Conservation (phyloP, 2,113 vertebrate species). For the Triplophysa rosa region DNA sequence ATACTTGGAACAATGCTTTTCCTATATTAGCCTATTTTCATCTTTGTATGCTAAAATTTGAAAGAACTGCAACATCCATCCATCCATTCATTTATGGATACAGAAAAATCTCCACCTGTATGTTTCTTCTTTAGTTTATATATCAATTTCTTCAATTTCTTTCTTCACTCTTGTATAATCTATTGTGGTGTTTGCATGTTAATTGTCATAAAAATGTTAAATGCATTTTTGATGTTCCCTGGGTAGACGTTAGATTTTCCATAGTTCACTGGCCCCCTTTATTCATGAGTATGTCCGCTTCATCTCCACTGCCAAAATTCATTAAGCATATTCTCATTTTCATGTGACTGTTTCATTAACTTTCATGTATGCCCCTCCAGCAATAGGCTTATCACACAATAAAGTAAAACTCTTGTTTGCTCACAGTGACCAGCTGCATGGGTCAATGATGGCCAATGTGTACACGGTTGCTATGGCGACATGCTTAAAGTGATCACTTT, state of each 20-base stretch:
- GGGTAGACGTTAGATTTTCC: neutral
- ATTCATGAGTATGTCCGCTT: neutral
- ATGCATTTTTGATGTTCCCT: constrained; percentile 1
- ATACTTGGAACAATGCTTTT: neutral
- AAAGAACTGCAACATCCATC: neutral
- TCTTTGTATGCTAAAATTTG: neutral
- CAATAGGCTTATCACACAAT: constrained; percentile 22
- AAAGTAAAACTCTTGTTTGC: neutral
- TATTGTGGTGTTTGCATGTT: neutral
- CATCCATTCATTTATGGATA: too few relatives aligned
- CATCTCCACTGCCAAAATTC: constrained; percentile 13
- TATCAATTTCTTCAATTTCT: neutral
- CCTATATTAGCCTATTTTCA: neutral
- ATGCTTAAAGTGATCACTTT: constrained; percentile 9
- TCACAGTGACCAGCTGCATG: constrained; percentile 10
- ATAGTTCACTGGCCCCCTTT: constrained; percentile 16
- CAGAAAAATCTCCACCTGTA: neutral
- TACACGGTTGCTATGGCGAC: constrained; percentile 10
- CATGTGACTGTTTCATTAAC: constrained; percentile 33
- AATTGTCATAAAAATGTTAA: neutral
- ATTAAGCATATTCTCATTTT: constrained; percentile 25
- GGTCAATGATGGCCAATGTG: constrained; percentile 30
- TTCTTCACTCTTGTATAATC: neutral
- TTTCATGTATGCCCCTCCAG: constrained; percentile 26
- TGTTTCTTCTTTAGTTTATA: neutral